Evolutionary conservation across 2,113 vertebrate genomes (phyloP).

Genomic region (Mesitornis unicolor): DNA sequence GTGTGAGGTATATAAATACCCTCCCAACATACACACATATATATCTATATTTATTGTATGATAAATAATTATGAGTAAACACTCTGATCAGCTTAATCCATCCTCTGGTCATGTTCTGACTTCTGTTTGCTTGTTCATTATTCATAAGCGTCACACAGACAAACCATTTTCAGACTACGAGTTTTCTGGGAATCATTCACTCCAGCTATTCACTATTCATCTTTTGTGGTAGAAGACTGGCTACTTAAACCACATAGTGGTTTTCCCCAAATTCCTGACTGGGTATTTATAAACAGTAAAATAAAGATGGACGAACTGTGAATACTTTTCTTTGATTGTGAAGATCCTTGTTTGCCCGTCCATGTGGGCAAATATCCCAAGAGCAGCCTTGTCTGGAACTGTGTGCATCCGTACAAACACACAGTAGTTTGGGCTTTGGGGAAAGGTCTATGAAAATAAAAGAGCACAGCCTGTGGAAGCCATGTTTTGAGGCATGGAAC

Average conservation of each 20-base stretch:
- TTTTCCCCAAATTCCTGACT: slow-evolving; percentile 29
- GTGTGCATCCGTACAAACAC: not conserved
- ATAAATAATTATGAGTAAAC: not conserved
- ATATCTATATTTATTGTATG: not conserved
- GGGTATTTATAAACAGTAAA: slow-evolving; percentile 54
- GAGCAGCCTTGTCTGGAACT: not conserved
- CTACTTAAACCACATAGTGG: slow-evolving; percentile 38
- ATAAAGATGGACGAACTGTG: not conserved
- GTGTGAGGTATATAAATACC: not conserved
- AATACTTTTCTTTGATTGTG: slow-evolving; percentile 44
- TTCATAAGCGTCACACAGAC: not conserved
- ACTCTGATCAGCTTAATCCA: not conserved
- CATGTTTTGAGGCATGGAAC: not conserved
- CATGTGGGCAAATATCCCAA: not conserved
- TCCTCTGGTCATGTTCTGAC: not conserved
- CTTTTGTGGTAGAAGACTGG: slow-evolving; percentile 23
- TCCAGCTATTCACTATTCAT: slow-evolving; percentile 63
- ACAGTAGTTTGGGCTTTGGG: not conserved
- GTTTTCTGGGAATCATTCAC: slow-evolving; percentile 41
- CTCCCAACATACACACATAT: rapidly evolving
- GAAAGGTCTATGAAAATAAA: not conserved
- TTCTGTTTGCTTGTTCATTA: slow-evolving; percentile 13
- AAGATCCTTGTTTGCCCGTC: slow-evolving; percentile 4
- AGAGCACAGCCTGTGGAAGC: rapidly evolving
- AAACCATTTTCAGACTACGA: not conserved